These are phyloP conservation scores for Heliconius hortense DNA, from an alignment of 2,888 invertebrate genomes.

Conservation along the genomic window DNA sequence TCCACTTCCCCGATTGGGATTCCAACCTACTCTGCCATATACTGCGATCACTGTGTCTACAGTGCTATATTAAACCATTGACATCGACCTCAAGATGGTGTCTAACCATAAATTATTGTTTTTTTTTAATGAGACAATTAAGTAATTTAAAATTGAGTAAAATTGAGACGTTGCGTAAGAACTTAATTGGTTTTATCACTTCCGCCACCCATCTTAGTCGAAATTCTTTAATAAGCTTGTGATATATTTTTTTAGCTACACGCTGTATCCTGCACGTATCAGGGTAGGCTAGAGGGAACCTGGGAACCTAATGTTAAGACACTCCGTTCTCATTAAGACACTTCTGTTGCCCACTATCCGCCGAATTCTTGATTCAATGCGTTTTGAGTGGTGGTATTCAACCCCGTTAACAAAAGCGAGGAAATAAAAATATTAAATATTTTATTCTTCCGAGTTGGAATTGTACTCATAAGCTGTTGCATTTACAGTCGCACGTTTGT, in stretches of 20 bases:
- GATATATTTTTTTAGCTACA: not conserved
- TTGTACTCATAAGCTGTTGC: not conserved
- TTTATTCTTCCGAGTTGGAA: not conserved
- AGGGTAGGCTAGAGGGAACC: not conserved
- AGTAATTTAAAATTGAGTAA: conserved; percentile 11
- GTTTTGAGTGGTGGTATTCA: not conserved
- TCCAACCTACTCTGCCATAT: too few species aligned
- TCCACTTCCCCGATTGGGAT: too few species aligned
- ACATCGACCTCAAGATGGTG: not conserved
- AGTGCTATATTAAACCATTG: too few species aligned
- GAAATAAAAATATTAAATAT: not conserved
- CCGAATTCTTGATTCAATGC: not conserved
- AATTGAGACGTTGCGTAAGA: conserved; percentile 11
- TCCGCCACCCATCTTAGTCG: not conserved
- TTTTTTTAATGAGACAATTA: conserved; percentile 1
- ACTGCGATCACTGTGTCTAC: too few species aligned
- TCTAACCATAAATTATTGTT: not conserved
- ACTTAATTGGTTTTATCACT: conserved; percentile 3
- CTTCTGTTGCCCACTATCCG: too few species aligned
- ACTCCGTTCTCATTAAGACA: not conserved
- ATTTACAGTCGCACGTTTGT: not conserved
- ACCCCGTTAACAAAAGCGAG: not conserved
- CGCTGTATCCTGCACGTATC: not conserved
- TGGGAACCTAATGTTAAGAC: not conserved
- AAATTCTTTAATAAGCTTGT: not conserved